Percentiles rank a stretch among this genome's conserved stretches.
Conservation (phyloP, 2,797 vertebrate species). For the Lemur catta region DNA sequence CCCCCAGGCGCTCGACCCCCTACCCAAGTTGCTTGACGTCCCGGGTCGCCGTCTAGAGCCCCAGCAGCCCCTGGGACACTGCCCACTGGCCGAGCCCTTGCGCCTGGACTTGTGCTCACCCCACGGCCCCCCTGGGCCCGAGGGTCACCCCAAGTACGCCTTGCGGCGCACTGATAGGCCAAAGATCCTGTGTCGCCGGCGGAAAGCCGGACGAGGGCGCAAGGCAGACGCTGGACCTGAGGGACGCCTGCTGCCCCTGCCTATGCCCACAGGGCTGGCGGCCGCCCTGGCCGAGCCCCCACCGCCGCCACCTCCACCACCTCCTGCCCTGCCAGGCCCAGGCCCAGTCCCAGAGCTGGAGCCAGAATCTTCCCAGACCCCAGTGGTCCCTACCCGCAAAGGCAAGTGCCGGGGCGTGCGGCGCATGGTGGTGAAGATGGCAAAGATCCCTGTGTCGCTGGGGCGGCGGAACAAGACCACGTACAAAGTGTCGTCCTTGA, state of each 20-base stretch:
- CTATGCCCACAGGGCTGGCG: slow-evolving; percentile 77
- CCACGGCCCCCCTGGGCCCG: slow-evolving; percentile 80
- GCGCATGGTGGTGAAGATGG: slow-evolving; percentile 97
- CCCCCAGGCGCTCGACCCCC: slow-evolving; percentile 82
- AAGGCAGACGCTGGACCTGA: slow-evolving; percentile 78
- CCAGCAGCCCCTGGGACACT: slow-evolving; percentile 80
- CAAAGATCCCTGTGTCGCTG: slow-evolving; percentile 95
- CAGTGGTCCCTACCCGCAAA: slow-evolving; percentile 68
- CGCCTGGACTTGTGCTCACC: slow-evolving; percentile 80
- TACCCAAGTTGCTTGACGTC: slow-evolving; percentile 83
- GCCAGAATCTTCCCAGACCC: slow-evolving; percentile 69
- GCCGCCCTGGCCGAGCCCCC: slow-evolving; percentile 75
- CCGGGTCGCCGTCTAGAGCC: slow-evolving; percentile 79
- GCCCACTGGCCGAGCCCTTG: slow-evolving; percentile 82
- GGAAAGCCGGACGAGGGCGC: slow-evolving; percentile 88
- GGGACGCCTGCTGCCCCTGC: slow-evolving; percentile 78
- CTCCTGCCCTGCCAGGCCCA: slow-evolving; percentile 59
- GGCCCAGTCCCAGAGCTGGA: slow-evolving; percentile 67
- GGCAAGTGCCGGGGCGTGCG: slow-evolving; percentile 89
- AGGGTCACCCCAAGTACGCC: slow-evolving; percentile 95
- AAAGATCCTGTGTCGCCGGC: slow-evolving; percentile 94
- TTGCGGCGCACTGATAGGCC: slow-evolving; percentile 95
- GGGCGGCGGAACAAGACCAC: slow-evolving; percentile 97
- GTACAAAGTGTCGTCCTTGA: slow-evolving; percentile 97
- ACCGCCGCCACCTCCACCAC: slow-evolving; percentile 21